These are phyloP conservation scores for Pan troglodytes DNA, from an alignment of 2,113 vertebrate species.

Conservation along the genomic window DNA sequence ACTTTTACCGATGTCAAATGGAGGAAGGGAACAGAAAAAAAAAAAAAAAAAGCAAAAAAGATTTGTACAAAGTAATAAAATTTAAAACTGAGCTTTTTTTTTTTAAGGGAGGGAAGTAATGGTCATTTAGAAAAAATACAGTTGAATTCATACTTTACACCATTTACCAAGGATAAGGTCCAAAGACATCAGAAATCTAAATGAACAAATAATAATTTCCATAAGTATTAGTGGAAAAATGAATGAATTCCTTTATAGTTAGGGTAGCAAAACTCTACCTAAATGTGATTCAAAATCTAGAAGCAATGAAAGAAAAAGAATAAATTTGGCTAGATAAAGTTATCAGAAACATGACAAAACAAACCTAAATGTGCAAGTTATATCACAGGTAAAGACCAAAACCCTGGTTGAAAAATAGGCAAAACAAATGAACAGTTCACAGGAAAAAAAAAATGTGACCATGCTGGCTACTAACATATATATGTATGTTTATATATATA, in stretches of 20 bases:
- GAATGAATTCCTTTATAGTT: neutral
- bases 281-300: neutral
- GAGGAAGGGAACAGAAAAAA: slow-evolving; percentile 64
- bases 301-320: neutral
- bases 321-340: neutral
- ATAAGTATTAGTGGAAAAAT: neutral
- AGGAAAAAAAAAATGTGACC: neutral
- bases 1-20: slow-evolving; percentile 82
- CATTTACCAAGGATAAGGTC: neutral
- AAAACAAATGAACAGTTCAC: neutral
- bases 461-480: neutral
- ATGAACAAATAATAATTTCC: neutral
- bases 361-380: neutral
- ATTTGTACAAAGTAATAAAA: slow-evolving; percentile 72
- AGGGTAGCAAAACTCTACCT: neutral
- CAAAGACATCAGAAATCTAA: neutral
- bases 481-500: no score
- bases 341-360: neutral
- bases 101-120: neutral
- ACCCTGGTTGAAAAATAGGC: no score
- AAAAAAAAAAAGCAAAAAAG: neutral
- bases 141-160: neutral
- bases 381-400: neutral
- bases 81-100: slow-evolving; percentile 64
- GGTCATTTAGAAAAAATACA: neutral